Evolutionary conservation across 2,797 vertebrate species (phyloP), one percentile per base, ranked within the genome.

Genomic region (Hoplostethus atlanticus): DNA sequence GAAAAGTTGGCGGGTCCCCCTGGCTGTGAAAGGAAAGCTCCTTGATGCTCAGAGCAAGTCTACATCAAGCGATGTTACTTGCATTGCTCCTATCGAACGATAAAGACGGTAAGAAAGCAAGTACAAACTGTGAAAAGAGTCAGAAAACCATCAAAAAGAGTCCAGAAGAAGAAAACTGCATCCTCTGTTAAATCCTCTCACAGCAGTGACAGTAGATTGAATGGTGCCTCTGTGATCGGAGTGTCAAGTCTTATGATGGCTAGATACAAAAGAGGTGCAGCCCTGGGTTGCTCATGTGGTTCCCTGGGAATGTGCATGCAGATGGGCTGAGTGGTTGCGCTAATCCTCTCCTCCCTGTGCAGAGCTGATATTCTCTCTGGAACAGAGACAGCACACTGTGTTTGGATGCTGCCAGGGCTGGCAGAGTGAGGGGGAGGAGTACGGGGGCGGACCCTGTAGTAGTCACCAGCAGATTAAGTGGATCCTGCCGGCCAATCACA

Each of bases 401-500:
- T 86, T 86, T 92, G 94, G 91, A 94, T 93, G 91, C 91, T 93
- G 87, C 84, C 84, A 91, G 92, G 90, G 91, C 84, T 81, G 81
- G 71, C 82, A 81, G 90, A 88, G 87, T 9, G 83, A 84, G 89
- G 87, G 85, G 90, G 90, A 83, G 90, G 90, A 89, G 89, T 63
- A 50, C 21, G 80, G 92, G 91, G 87, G 94, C 84, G 91, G 93
- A 88, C 89, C 86, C 88, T 81, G 47, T 87, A 90, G 88, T 90
- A 92, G 93, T 88, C 91, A 90, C 2, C 71, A 87, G 92, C 85
- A 92, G 91, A 95, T 95, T 92, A 94, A 94, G 96, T 90, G 94
- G 94, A 94, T 89, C 84, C 85, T 94, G 90, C 78, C 78, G 95
- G 87, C 97, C 97, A 97, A 98, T 97, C 91, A 68, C 87, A 89